These are phyloP conservation scores for Eurypyga helias DNA, from an alignment of 2,113 vertebrate species.

Conservation along the genomic window DNA sequence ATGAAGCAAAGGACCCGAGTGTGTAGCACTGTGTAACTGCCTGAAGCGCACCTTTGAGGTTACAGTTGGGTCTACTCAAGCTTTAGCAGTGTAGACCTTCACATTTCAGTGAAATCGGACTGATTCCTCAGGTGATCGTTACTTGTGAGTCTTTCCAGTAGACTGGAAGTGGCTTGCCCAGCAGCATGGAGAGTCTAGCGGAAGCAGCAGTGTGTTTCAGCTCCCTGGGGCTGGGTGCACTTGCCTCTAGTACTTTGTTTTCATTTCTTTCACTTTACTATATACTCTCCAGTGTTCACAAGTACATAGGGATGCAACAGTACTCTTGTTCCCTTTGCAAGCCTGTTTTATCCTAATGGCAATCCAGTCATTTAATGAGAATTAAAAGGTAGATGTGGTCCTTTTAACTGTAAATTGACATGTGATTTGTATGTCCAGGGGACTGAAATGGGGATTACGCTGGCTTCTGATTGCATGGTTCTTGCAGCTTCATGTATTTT, in stretches of 20 bases:
- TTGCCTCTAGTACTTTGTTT: background rate
- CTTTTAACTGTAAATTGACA: background rate
- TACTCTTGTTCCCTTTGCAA: background rate
- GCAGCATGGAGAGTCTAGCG: background rate
- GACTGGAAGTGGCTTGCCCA: background rate
- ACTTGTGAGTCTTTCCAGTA: background rate
- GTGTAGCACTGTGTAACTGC: background rate
- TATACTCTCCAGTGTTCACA: background rate
- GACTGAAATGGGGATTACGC: background rate
- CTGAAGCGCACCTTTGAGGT: background rate
- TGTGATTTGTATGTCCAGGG: background rate
- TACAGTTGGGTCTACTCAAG: background rate
- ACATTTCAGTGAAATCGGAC: background rate
- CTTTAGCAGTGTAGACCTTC: background rate
- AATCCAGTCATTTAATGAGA: background rate
- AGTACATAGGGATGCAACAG: background rate
- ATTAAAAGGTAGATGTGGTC: background rate
- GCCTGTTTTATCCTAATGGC: background rate
- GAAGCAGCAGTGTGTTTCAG: background rate
- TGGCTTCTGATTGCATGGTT: slow-evolving; percentile 35
- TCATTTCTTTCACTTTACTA: background rate
- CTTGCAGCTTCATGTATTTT: slow-evolving; percentile 39
- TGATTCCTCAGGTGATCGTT: background rate
- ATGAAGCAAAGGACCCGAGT: background rate
- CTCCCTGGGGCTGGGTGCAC: background rate